phyloP scores from a whole-genome alignment of 2,888 invertebrate species.

The Nymphalis polychloros region DNA sequence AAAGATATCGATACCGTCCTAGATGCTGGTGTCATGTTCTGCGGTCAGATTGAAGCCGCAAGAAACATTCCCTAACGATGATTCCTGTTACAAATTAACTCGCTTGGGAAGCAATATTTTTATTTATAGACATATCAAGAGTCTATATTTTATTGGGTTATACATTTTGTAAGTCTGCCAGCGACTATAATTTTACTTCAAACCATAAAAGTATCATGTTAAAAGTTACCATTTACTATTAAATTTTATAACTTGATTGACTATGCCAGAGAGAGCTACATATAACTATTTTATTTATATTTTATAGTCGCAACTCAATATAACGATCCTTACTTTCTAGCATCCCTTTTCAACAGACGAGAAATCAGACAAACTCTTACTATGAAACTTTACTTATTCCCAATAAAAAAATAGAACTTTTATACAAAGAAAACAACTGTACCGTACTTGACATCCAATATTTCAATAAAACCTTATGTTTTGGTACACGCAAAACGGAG shows the following conservation, averaged over 20 bases:
- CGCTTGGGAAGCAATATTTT: slow-evolving; percentile 55
- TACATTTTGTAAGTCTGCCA: neutral
- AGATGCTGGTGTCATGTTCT: slow-evolving; percentile 58
- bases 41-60: slow-evolving; percentile 60
- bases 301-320: no score
- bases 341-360: no score
- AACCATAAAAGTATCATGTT: no score
- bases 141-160: slow-evolving; percentile 21
- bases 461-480: slow-evolving; percentile 76
- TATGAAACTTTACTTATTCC: neutral
- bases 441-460: slow-evolving; percentile 78
- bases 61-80: slow-evolving; percentile 54
- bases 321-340: no score
- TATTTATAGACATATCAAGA: slow-evolving; percentile 34
- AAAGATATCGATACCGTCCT: slow-evolving; percentile 62
- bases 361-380: no score
- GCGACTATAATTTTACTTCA: no score
- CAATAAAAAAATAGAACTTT: slow-evolving; percentile 55
- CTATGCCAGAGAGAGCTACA: no score
- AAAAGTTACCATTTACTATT: no score
- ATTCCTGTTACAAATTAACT: slow-evolving; percentile 67
- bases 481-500: slow-evolving; percentile 70
- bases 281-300: no score
- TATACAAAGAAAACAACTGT: slow-evolving; percentile 72
- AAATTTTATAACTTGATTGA: no score